A percentile compares a stretch with the other conserved stretches of the same genome.
These are phyloP conservation scores for Chelmon rostratus DNA, from an alignment of 2,797 vertebrate species.

Conservation along the genomic window DNA sequence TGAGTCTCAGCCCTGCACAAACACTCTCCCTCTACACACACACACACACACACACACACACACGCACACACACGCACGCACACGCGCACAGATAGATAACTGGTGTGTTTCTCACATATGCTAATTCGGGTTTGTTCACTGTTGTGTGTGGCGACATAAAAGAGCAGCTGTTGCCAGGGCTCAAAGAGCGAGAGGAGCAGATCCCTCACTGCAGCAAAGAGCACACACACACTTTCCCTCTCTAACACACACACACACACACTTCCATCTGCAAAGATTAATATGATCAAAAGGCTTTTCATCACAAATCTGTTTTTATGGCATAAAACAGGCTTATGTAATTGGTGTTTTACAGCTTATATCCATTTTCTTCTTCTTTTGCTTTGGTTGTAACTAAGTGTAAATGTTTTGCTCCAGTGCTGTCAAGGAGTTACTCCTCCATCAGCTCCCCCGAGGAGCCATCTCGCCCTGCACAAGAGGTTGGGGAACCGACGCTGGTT, in stretches of 20 bases:
- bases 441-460: constrained; percentile 55
- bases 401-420: constrained; percentile 46
- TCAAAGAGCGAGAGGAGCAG: constrained; percentile 62
- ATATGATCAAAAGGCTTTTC: constrained; percentile 56
- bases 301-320: constrained; percentile 31
- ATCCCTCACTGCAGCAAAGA: constrained; percentile 55
- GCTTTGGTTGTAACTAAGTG: constrained; percentile 16
- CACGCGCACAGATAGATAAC: constrained; percentile 28
- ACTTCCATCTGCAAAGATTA: constrained; percentile 12
- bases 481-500: constrained; percentile 75
- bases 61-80: constrained; percentile 20
- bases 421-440: constrained; percentile 39
- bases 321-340: constrained; percentile 5
- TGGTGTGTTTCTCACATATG: constrained; percentile 61
- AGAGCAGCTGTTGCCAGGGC: constrained; percentile 78
- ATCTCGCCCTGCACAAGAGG: constrained; percentile 41
- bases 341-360: constrained; percentile 17
- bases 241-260: constrained; percentile 6
- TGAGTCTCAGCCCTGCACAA: constrained; percentile 31
- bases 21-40: neutral
- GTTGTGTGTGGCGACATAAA: constrained; percentile 75
- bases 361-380: constrained; percentile 1
- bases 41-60: constrained; percentile 26
- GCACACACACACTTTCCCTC: neutral
- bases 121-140: constrained; percentile 76